Evolutionary conservation across 2,797 vertebrate species (phyloP).

Genomic region (Acanthiza pusilla): DNA sequence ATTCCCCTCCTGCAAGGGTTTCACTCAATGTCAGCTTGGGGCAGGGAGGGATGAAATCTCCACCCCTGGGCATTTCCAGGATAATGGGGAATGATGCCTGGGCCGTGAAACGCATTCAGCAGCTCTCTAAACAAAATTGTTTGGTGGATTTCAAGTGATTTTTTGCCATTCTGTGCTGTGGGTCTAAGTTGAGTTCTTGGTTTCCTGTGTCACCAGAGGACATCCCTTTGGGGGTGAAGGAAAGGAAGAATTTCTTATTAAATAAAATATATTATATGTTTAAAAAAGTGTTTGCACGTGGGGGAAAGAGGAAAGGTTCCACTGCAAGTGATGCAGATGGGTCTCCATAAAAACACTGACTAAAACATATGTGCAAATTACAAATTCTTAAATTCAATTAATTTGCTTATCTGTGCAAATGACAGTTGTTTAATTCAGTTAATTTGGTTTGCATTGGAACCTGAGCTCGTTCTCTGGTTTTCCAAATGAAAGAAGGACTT

Average conservation of each 20-base stretch:
- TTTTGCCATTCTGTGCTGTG: background rate
- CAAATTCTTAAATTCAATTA: background rate
- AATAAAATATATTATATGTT: background rate
- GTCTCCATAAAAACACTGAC: background rate
- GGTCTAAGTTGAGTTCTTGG: background rate
- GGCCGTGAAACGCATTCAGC: constrained; percentile 56
- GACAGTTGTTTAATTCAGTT: background rate
- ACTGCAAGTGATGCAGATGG: background rate
- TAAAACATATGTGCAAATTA: background rate
- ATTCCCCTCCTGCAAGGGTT: constrained; percentile 66
- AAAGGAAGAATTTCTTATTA: background rate
- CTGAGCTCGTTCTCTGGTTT: background rate
- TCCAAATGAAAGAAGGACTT: background rate
- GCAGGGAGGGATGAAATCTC: background rate
- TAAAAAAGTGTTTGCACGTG: background rate
- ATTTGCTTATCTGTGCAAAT: background rate
- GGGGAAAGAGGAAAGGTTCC: background rate
- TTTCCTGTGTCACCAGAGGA: background rate
- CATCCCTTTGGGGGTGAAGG: background rate
- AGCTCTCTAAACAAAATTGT: constrained; percentile 44
- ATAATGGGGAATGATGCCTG: constrained; percentile 54
- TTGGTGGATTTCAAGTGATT: background rate
- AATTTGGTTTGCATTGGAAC: background rate
- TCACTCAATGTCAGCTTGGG: constrained; percentile 65
- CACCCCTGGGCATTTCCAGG: constrained; percentile 62